Evolutionary conservation across 2,113 vertebrate species (phyloP).

Genomic region (Gasterosteus nipponicus): DNA sequence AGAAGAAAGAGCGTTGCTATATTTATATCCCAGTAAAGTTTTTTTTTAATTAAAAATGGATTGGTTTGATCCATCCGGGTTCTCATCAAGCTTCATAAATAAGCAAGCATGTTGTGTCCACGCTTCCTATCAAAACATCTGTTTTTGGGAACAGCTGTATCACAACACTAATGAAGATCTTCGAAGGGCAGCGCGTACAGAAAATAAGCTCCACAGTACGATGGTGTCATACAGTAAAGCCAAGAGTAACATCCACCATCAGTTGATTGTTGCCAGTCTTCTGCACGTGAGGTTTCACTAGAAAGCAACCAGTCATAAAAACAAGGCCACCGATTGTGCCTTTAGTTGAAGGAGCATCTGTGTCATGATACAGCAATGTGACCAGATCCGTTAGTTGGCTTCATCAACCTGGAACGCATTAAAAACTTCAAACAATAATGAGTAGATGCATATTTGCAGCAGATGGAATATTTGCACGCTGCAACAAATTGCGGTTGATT

Average conservation of each 20-base stretch:
- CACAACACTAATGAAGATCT: not conserved
- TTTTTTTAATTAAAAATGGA: slow-evolving; percentile 63
- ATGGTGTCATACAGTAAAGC: slow-evolving; percentile 9
- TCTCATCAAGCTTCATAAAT: slow-evolving; percentile 64
- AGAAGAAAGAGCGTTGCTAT: slow-evolving; percentile 27
- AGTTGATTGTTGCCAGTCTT: slow-evolving; percentile 23
- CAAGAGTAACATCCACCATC: not conserved
- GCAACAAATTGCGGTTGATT: not conserved
- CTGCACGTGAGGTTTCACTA: slow-evolving; percentile 20
- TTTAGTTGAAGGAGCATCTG: slow-evolving; percentile 15
- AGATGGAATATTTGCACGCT: slow-evolving; percentile 49
- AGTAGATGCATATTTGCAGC: slow-evolving; percentile 29
- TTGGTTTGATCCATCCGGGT: slow-evolving; percentile 56
- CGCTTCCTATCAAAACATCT: slow-evolving; percentile 38
- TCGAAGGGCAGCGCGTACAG: not conserved
- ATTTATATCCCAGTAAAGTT: slow-evolving; percentile 41
- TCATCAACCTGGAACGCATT: slow-evolving; percentile 8
- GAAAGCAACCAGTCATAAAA: slow-evolving; percentile 54
- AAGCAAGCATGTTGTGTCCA: slow-evolving; percentile 38
- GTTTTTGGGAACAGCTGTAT: slow-evolving; percentile 25
- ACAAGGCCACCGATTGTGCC: slow-evolving; percentile 31
- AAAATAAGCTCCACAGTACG: not conserved
- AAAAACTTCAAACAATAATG: not conserved
- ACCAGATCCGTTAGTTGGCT: slow-evolving; percentile 26
- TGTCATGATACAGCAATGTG: slow-evolving; percentile 6